Conservation (phyloP, 2,888 invertebrate species). For the Euclidia mi region DNA sequence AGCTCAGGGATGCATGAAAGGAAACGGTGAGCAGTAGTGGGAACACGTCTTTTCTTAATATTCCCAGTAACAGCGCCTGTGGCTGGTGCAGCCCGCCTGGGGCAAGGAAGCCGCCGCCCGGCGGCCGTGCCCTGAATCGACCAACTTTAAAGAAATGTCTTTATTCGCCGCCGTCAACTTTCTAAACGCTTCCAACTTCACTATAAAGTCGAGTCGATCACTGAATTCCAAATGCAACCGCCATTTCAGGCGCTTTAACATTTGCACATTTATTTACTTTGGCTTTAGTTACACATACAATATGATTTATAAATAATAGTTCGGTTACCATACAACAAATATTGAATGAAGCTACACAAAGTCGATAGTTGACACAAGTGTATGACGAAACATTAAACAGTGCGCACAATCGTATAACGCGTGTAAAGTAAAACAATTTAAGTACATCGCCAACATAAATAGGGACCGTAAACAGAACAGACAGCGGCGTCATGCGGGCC, state of each 20-base stretch:
- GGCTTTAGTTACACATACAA: constrained; percentile 11
- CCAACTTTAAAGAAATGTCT: constrained; percentile 60
- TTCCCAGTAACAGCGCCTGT: constrained; percentile 47
- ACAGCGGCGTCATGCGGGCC: constrained; percentile 54
- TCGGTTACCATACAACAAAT: no score
- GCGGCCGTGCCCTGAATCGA: constrained; percentile 52
- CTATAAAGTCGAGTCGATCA: constrained; percentile 21
- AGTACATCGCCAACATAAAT: constrained; percentile 40
- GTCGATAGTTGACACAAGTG: constrained; percentile 21
- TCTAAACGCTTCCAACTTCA: constrained; percentile 47
- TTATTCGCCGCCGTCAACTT: constrained; percentile 44
- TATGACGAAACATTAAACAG: constrained; percentile 46
- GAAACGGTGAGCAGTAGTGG: constrained; percentile 37
- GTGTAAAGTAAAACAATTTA: constrained; percentile 43
- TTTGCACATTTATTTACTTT: constrained; percentile 4
- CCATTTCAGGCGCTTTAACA: constrained; percentile 5
- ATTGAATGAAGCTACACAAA: constrained; percentile 7
- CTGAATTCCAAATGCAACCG: constrained; percentile 17
- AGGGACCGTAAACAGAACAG: constrained; percentile 43
- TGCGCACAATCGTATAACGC: constrained; percentile 29
- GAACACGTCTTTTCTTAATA: constrained; percentile 54
- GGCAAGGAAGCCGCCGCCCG: constrained; percentile 12
- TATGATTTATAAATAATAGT: neutral
- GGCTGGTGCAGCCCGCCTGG: constrained; percentile 31
- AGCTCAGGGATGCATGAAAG: constrained; percentile 45